Percentiles rank a stretch among this genome's conserved stretches.
Conservation (phyloP, 2,888 invertebrate genomes). For the Rotaria socialis region DNA sequence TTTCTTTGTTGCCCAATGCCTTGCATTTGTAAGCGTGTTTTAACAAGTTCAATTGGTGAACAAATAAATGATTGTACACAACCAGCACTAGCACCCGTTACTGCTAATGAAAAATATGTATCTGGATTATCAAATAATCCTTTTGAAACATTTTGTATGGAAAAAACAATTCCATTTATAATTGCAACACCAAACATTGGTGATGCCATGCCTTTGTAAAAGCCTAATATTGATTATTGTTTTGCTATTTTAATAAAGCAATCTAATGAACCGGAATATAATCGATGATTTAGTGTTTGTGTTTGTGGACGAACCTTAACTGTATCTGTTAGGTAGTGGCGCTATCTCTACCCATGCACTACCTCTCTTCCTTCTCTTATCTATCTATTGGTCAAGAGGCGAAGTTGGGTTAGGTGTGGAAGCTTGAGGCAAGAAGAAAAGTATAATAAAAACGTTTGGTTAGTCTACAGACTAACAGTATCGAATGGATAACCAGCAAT, state of each 20-base stretch:
- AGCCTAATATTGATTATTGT: slow-evolving; percentile 43
- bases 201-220: slow-evolving; percentile 80
- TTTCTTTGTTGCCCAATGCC: slow-evolving; percentile 3
- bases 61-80: slow-evolving; percentile 76
- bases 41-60: slow-evolving; percentile 83
- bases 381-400: no score
- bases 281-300: slow-evolving; percentile 34
- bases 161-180: slow-evolving; percentile 88
- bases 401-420: no score
- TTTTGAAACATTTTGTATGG: slow-evolving; percentile 71
- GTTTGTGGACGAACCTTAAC: slow-evolving; percentile 45
- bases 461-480: no score
- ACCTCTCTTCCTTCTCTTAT: no score
- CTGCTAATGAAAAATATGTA: slow-evolving; percentile 60
- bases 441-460: no score
- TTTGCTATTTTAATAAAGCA: no score
- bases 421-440: no score
- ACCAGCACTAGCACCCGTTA: slow-evolving; percentile 77
- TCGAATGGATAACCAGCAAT: slow-evolving; percentile 46
- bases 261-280: slow-evolving; percentile 42
- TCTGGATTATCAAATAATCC: slow-evolving; percentile 58
- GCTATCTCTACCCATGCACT: no score
- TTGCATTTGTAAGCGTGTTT: slow-evolving; percentile 75
- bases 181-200: slow-evolving; percentile 82
- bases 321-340: no score